phyloP scores from a whole-genome alignment of 1,140 invertebrate genomes.

The Eurosta solidaginis region DNA sequence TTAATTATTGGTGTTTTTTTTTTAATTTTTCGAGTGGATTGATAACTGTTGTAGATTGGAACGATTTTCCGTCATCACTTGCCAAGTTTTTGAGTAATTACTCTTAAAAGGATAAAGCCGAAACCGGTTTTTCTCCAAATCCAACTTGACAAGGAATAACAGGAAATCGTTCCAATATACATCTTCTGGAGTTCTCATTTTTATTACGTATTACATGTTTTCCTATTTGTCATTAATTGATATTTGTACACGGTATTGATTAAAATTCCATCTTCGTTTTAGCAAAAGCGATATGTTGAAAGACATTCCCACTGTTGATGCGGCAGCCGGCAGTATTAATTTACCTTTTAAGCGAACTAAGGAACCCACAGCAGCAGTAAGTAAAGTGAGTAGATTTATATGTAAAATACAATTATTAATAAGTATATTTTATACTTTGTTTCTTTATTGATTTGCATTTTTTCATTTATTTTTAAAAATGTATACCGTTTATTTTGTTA shows the following conservation, averaged over 20 bases:
- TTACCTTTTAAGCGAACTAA: conserved; percentile 47
- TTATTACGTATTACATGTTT: too few species aligned
- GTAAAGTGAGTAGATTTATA: conserved; percentile 54
- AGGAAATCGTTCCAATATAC: too few species aligned
- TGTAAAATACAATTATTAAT: conserved; percentile 1
- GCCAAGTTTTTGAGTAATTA: too few species aligned
- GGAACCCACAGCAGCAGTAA: conserved; percentile 51
- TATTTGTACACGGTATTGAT: not conserved
- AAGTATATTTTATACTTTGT: conserved; percentile 9
- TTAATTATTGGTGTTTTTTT: too few species aligned
- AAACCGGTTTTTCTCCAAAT: too few species aligned
- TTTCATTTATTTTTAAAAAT: conserved; percentile 42
- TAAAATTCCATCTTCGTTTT: not conserved
- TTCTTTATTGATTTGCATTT: conserved; percentile 40
- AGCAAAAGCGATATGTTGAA: conserved; percentile 53
- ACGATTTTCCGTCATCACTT: too few species aligned
- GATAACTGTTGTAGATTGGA: too few species aligned
- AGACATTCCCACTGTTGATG: conserved; percentile 55
- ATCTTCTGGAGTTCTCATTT: too few species aligned
- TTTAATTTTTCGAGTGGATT: too few species aligned
- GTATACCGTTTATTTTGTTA: conserved; percentile 37
- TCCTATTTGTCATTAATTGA: too few species aligned
- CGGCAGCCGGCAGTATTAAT: conserved; percentile 49
- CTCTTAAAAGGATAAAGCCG: too few species aligned
- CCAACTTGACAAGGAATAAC: too few species aligned